Evolutionary conservation across 2,888 invertebrate species (phyloP).

Genomic region (Melolontha melolontha): DNA sequence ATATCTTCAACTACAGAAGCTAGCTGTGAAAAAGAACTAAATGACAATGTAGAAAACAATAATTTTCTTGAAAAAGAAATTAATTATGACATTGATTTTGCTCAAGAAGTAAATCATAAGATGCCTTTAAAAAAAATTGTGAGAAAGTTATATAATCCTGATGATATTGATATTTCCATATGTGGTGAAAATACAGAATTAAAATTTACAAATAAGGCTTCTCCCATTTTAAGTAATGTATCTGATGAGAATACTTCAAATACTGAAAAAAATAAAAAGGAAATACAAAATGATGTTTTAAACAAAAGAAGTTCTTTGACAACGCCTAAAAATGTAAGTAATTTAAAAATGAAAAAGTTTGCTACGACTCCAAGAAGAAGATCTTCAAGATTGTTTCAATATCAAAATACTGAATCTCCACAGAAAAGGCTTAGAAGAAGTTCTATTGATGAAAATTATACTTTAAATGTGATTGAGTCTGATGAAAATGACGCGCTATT

Average conservation of each 20-base stretch:
- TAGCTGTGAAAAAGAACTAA: not conserved
- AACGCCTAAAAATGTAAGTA: not conserved
- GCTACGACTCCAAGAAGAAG: not conserved
- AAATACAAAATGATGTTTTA: no score
- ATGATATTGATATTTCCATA: not conserved
- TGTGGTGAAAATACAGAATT: not conserved
- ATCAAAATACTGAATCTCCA: no score
- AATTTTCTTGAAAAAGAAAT: not conserved
- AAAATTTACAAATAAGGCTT: not conserved
- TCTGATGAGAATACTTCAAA: no score
- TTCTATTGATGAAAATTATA: not conserved
- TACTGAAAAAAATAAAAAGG: no score
- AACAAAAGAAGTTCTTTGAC: no score
- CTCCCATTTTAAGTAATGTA: no score
- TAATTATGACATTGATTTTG: no score
- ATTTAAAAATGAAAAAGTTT: conserved; percentile 1
- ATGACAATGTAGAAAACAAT: not conserved
- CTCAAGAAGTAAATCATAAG: not conserved
- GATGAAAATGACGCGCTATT: no score
- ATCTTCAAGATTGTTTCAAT: conserved; percentile 8
- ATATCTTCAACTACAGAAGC: not conserved
- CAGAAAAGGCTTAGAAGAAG: no score
- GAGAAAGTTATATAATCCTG: conserved; percentile 8
- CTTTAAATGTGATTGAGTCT: no score
- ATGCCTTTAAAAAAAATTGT: not conserved